phyloP scores from a whole-genome alignment of 2,888 invertebrate species.

The Chalcosyrphus nemorum region DNA sequence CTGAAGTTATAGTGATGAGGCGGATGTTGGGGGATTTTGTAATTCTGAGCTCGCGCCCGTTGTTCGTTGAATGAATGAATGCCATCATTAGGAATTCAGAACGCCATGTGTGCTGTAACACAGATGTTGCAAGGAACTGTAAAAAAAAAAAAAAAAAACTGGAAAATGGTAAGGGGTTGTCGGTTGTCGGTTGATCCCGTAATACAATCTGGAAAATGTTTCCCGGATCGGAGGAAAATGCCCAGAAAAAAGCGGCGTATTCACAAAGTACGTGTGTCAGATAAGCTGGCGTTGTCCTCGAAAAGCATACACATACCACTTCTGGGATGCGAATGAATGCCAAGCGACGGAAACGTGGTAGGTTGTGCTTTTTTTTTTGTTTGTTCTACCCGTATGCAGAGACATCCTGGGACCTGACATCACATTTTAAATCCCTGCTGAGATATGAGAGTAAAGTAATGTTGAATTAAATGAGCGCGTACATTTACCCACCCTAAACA shows the following conservation, averaged over 20 bases:
- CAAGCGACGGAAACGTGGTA: conserved; percentile 9
- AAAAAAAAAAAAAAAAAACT: conserved; percentile 20
- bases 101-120: conserved; percentile 21
- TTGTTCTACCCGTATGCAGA: conserved; percentile 6
- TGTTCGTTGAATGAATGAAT: conserved; percentile 36
- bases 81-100: conserved; percentile 47
- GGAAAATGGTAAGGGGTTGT: neutral
- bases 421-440: conserved; percentile 32
- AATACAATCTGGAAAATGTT: conserved; percentile 35
- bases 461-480: conserved; percentile 41
- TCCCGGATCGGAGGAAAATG: conserved; percentile 37
- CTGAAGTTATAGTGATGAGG: conserved; percentile 1
- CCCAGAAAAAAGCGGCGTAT: conserved; percentile 19
- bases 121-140: conserved; percentile 19
- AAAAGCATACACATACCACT: neutral
- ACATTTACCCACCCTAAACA: conserved; percentile 28
- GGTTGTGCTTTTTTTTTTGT: neutral
- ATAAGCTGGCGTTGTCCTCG: conserved; percentile 29
- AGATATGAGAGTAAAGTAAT: conserved; percentile 32
- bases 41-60: conserved; percentile 29
- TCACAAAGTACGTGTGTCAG: conserved; percentile 25
- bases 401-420: conserved; percentile 21
- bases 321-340: conserved; percentile 16
- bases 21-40: conserved; percentile 19
- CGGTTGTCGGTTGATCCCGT: conserved; percentile 21